Conservation (phyloP, 1,140 invertebrate genomes). For the Aphelinus certus region DNA sequence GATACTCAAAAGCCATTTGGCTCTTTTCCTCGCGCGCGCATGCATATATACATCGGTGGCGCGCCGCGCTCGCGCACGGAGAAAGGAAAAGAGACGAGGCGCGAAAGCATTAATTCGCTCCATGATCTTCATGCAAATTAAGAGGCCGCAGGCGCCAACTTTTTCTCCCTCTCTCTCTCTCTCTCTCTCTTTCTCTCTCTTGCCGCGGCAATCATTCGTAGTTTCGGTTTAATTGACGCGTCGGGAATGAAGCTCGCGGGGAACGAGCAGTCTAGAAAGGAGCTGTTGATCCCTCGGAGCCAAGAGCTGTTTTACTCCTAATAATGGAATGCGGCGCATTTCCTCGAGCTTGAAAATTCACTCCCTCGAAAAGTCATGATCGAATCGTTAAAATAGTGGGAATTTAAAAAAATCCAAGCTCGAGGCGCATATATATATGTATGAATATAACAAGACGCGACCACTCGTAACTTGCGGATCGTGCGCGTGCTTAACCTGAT, state of each 20-base stretch:
- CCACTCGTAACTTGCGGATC: no score
- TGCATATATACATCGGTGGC: no score
- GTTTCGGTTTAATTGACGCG: conserved; percentile 26
- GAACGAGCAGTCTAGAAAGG: not conserved
- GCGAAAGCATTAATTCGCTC: conserved; percentile 33
- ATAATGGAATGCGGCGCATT: no score
- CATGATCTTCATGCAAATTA: conserved; percentile 35
- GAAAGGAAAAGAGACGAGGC: conserved; percentile 4
- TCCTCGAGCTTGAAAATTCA: no score
- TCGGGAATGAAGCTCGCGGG: not conserved
- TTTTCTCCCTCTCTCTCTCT: no score
- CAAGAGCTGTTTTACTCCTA: not conserved
- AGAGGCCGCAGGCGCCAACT: conserved; percentile 16
- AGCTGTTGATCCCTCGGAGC: conserved; percentile 7
- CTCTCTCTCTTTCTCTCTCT: not conserved
- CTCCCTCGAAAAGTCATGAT: no score
- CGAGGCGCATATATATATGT: no score
- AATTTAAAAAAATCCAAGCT: no score
- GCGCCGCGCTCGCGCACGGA: not conserved
- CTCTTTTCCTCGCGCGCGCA: not conserved
- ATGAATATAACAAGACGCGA: no score
- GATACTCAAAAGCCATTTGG: conserved; percentile 3
- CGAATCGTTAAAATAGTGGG: no score
- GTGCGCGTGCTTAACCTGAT: no score
- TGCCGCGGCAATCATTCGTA: conserved; percentile 1